Conservation (phyloP, 1,140 invertebrate genomes). For the Danaus plexippus region DNA sequence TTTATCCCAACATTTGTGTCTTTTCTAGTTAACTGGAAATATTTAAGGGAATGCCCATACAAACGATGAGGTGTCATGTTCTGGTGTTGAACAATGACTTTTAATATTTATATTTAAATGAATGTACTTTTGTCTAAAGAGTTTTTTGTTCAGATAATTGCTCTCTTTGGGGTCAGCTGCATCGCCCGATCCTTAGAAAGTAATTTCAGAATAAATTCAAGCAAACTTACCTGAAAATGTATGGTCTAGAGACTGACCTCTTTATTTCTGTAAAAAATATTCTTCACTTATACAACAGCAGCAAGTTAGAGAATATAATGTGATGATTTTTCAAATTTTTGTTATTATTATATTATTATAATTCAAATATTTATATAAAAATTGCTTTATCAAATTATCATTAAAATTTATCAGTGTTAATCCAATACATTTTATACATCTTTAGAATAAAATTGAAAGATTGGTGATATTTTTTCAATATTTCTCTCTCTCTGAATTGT, state of each 20-base stretch:
- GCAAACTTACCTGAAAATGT: no score
- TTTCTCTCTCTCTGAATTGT: constrained; percentile 4
- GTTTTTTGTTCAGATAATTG: no score
- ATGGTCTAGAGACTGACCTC: no score
- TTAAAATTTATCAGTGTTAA: not conserved
- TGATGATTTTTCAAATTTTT: not conserved
- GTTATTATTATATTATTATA: constrained; percentile 6
- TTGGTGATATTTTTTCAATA: not conserved
- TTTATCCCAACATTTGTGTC: not conserved
- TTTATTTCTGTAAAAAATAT: no score
- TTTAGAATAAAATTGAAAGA: constrained; percentile 1
- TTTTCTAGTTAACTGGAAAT: not conserved
- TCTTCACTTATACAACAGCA: no score
- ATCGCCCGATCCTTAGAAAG: no score
- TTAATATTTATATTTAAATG: no score
- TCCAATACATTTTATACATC: not conserved
- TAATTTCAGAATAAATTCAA: no score
- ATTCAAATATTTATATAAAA: not conserved
- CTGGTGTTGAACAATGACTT: not conserved
- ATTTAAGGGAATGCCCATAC: not conserved
- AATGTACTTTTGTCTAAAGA: no score
- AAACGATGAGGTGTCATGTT: constrained; percentile 1
- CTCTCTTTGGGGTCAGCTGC: no score
- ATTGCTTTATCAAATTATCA: no score
- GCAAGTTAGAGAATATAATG: no score